Evolutionary conservation across 2,888 invertebrate genomes (phyloP).

Genomic region (Sphecodes monilicornis): DNA sequence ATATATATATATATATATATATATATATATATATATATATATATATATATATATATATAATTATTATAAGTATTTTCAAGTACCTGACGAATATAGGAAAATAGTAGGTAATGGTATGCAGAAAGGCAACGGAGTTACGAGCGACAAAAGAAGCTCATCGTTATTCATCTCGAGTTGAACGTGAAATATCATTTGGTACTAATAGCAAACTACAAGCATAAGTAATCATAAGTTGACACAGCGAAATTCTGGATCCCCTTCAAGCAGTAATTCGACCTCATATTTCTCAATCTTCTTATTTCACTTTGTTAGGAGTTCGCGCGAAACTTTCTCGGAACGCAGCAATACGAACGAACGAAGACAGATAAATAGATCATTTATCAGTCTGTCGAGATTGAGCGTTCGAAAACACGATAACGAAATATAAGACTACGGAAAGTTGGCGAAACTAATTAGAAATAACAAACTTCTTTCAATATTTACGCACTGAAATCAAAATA

Average conservation of each 20-base stretch:
- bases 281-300: constrained; percentile 59
- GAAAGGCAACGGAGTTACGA: background rate
- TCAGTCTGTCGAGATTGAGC: constrained; percentile 25
- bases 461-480: background rate
- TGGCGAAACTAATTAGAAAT: background rate
- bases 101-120: background rate
- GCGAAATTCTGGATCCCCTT: constrained; percentile 22
- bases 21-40: too few species aligned
- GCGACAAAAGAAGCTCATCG: background rate
- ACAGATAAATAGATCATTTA: constrained; percentile 44
- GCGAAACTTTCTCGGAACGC: constrained; percentile 47
- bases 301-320: constrained; percentile 43
- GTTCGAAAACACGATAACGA: constrained; percentile 3
- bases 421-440: background rate
- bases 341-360: constrained; percentile 23
- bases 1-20: too few species aligned
- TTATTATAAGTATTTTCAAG: too few species aligned
- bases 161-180: constrained; percentile 12
- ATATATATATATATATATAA: too few species aligned
- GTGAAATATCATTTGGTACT: constrained; percentile 12
- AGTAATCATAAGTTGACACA: constrained; percentile 46
- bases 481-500: too few species aligned
- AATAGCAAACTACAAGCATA: constrained; percentile 6
- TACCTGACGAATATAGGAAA: background rate
- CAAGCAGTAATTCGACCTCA: constrained; percentile 53